phyloP scores from a whole-genome alignment of 2,888 invertebrate species.

The Quadroppia sp. region DNA sequence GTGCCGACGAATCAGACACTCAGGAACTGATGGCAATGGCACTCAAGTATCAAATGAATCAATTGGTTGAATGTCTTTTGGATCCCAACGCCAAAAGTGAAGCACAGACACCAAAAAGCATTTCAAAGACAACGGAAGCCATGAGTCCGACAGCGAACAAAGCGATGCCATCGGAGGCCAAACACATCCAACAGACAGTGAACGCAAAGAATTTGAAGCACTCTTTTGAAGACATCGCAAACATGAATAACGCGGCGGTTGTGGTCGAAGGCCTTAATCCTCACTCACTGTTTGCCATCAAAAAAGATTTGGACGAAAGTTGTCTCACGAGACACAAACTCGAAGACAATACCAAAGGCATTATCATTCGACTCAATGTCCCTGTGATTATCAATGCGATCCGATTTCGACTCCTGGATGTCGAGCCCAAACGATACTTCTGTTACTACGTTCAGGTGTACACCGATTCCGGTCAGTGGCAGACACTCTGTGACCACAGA shows the following conservation, averaged over 20 bases:
- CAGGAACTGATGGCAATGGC: conserved; percentile 8
- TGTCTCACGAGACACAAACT: conserved; percentile 17
- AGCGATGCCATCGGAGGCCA: no score
- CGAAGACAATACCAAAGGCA: conserved; percentile 10
- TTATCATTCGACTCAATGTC: conserved; percentile 3
- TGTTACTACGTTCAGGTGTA: conserved; percentile 6
- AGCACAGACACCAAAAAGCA: not conserved
- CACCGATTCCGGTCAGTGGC: not conserved
- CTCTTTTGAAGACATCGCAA: conserved; percentile 14
- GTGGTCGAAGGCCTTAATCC: conserved; percentile 14
- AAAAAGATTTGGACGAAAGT: conserved; percentile 1
- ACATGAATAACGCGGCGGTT: not conserved
- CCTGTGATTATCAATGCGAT: conserved; percentile 12
- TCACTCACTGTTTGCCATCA: not conserved
- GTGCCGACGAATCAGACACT: not conserved
- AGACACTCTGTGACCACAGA: not conserved
- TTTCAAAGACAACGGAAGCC: not conserved
- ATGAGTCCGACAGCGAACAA: no score
- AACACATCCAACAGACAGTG: no score
- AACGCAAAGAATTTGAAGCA: not conserved
- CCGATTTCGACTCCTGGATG: not conserved
- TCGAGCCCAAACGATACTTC: not conserved
- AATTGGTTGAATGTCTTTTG: conserved; percentile 12
- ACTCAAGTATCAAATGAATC: conserved; percentile 2
- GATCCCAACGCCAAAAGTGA: not conserved